Percentiles rank a stretch among this genome's conserved stretches.
Evolutionary conservation across 2,113 vertebrate genomes (phyloP).

Genomic region (Rutilus rutilus): DNA sequence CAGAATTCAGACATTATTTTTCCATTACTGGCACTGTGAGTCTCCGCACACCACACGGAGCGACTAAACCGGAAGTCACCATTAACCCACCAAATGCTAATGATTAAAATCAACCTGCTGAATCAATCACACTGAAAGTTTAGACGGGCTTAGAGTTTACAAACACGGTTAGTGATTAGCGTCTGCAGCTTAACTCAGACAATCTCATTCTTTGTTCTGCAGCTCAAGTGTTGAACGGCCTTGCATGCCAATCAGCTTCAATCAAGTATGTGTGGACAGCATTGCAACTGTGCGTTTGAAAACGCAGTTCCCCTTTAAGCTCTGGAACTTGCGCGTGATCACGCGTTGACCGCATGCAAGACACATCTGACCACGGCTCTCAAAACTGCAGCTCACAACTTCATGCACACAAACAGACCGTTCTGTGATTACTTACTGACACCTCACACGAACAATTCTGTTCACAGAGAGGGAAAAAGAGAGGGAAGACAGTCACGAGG

Average conservation of each 20-base stretch:
- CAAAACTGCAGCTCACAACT: slow-evolving; percentile 38
- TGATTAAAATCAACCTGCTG: slow-evolving; percentile 6
- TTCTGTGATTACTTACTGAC: slow-evolving; percentile 77
- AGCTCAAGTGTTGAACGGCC: slow-evolving; percentile 9
- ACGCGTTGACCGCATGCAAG: slow-evolving; percentile 28
- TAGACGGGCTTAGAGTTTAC: slow-evolving; percentile 11
- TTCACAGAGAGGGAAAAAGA: slow-evolving; percentile 50
- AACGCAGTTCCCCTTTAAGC: slow-evolving; percentile 7
- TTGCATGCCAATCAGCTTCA: slow-evolving; percentile 18
- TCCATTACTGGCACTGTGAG: background rate
- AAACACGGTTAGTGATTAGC: slow-evolving; percentile 35
- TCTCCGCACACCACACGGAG: background rate
- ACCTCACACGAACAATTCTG: slow-evolving; percentile 80
- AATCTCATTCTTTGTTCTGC: slow-evolving; percentile 27
- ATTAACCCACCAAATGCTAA: background rate
- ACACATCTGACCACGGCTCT: slow-evolving; percentile 11
- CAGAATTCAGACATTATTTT: background rate
- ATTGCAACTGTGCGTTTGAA: background rate
- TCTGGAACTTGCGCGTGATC: slow-evolving; percentile 7
- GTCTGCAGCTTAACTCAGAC: slow-evolving; percentile 8
- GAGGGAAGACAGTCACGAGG: slow-evolving; percentile 39
- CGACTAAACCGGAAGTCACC: background rate
- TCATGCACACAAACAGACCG: slow-evolving; percentile 63
- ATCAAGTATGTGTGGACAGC: slow-evolving; percentile 9
- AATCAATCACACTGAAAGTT: slow-evolving; percentile 12